Conservation (phyloP, 2,797 vertebrate species). For the Taenioides sp. region DNA sequence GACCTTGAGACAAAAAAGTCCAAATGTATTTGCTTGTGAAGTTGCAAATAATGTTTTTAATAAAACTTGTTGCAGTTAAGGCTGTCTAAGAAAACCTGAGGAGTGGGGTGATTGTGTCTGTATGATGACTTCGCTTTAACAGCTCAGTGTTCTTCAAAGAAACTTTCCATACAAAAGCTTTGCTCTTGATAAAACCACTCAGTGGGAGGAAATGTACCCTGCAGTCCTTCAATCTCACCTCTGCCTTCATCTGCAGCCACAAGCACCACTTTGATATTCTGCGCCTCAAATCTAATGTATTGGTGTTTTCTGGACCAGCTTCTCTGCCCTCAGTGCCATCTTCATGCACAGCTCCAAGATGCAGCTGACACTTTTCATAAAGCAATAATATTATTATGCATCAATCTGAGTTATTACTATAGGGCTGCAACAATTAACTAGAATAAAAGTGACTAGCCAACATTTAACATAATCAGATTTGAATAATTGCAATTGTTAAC, state of each 20-base stretch:
- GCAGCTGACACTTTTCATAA: constrained; percentile 71
- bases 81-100: constrained; percentile 20
- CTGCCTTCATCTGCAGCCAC: constrained; percentile 29
- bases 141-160: constrained; percentile 49
- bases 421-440: background rate
- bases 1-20: too few species aligned
- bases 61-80: too few species aligned
- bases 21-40: background rate
- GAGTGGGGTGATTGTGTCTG: constrained; percentile 26
- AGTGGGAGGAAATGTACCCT: constrained; percentile 45
- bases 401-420: constrained; percentile 65
- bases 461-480: too few species aligned
- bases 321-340: constrained; percentile 54
- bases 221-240: constrained; percentile 48
- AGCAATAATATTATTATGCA: constrained; percentile 61
- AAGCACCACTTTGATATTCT: constrained; percentile 56
- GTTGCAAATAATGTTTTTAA: too few species aligned
- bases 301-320: constrained; percentile 48
- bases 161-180: constrained; percentile 41
- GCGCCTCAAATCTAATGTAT: constrained; percentile 46
- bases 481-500: too few species aligned
- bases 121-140: constrained; percentile 34
- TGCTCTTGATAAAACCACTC: constrained; percentile 56
- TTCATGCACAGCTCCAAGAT: constrained; percentile 68
- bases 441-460: too few species aligned